Base-by-base conservation (phyloP, 1,140 invertebrate genomes). In the Drosophila equinoxialis region DNA sequence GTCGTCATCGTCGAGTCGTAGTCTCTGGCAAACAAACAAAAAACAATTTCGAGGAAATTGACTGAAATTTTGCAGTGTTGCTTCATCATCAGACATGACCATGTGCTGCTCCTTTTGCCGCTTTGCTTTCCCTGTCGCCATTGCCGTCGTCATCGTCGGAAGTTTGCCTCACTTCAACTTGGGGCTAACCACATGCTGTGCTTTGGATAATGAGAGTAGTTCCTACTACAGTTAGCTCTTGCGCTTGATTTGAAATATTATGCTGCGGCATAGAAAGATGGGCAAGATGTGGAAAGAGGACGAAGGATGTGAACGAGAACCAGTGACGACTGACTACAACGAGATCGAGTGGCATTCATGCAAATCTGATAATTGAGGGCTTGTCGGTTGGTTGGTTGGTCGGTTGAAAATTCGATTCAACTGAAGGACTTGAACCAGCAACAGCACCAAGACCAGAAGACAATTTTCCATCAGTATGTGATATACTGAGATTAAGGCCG, bases 1-100 rank as follows among this genome's bases (percentile, higher is more conserved):
- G 42, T 48, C 42, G 42, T 20, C 45, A 20, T 51, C 45, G 10
- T 61, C 57, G 58, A 63, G 67, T 71, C 48, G 33, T 62, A 61
- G 70, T 81, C 68, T 87, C 83, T 87, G 83, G 79, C 83, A 82
- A 87, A 73, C 81, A 84, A 82, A 87, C 84, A 89, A 89, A 87
- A 87, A 89, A 89, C 84, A 89, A 89, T 89, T 89, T 89, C 74
- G 77, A 89, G 84, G 80, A 89, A 89, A 89, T 89, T 89, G 84
- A 89, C 84, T 89, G 84, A 89, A 84, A 87, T 89, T 89, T 79
- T 89, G 84, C 84, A 89, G 84, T 89, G 84, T 89, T 89, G 84
- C 84, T 89, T 89, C 84, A 89, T 89, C 82, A 85, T 85, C 77
- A 26, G 45, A 30, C 23, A 62, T 26, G 7, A 65, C 8, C 11